Evolutionary conservation across 2,888 invertebrate genomes (phyloP), one percentile per base, ranked within the genome.

Genomic region (Anoncus sp.): DNA sequence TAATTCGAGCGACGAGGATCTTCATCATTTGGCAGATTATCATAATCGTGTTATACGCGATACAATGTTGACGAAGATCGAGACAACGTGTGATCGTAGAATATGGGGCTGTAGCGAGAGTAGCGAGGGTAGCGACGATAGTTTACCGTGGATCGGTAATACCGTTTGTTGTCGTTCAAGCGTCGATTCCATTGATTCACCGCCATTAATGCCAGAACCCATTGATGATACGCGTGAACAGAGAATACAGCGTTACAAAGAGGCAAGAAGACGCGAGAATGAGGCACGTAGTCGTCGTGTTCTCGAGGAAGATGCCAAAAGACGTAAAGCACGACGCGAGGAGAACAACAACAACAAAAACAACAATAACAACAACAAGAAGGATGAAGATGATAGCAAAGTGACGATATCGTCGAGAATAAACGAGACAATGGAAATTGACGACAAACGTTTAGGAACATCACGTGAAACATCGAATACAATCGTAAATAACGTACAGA

Each of bases 101-200:
- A 84, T 88, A 1, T 90, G 90, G 90, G 90, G 89, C 35, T 90
- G 88, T 79, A 90, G 90, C 81, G 90, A 90, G 70, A 90, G 90
- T 74, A 90, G 90, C 85, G 90, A 90, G 59, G 90, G 90, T 7
- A 90, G 90, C 82, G 90, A 90, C 84, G 90, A 90, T 67, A 90
- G 90, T 74, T 81, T 90, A 0, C 89, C 88, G 14, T 90, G 88
- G 88, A 81, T 83, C 18, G 84, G 85, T 5, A n/a, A n/a, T n/a
- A n/a, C n/a, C n/a, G 84, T 83, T 4, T 82, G 85, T 5, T 85
- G 85, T 45, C 84, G 85, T 12, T 85, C 87, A 3, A 88, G 87
- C 72, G 87, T 86, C 9, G 88, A 90, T 53, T 86, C 89, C 10
- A 88, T 90, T 24, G 88, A 89, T 57, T 86, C 87, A 0, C 65